Percentiles rank a stretch among this genome's conserved stretches.
phyloP scores from a whole-genome alignment of 64 coral and sea anemone species.

The Dendronephthya gigantea region DNA sequence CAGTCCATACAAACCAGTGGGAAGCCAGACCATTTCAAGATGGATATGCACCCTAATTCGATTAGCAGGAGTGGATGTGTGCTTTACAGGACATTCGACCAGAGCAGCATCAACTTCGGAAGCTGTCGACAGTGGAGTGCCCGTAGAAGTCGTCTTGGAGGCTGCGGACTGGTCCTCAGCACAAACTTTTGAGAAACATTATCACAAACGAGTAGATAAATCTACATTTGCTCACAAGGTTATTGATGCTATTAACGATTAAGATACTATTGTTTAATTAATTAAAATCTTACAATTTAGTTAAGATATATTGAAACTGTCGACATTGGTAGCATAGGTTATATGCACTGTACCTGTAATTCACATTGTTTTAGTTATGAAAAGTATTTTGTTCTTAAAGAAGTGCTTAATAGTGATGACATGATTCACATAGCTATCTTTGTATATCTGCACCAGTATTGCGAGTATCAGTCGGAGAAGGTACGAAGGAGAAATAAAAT shows the following conservation, averaged over 20 bases:
- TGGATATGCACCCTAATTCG: background rate
- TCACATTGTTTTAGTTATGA: too few species aligned
- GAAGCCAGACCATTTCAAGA: background rate
- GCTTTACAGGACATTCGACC: background rate
- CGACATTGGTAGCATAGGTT: too few species aligned
- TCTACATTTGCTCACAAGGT: background rate
- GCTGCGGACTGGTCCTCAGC: conserved; percentile 3
- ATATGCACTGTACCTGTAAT: too few species aligned
- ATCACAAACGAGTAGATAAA: background rate
- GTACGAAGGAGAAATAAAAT: too few species aligned
- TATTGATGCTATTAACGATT: background rate
- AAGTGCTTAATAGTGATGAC: too few species aligned
- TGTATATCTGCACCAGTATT: too few species aligned
- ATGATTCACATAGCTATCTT: too few species aligned
- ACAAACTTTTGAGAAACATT: conserved; percentile 17
- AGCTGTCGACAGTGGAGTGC: background rate
- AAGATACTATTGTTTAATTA: too few species aligned
- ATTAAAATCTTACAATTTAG: too few species aligned
- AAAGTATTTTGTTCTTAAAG: too few species aligned
- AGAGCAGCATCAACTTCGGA: background rate
- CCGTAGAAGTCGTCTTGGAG: background rate
- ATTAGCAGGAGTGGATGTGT: conserved; percentile 1
- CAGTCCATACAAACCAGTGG: background rate
- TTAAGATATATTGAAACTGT: too few species aligned
- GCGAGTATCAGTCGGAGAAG: too few species aligned